Base-by-base conservation (phyloP, 2,113 vertebrate genomes). In the Numenius arquata region DNA sequence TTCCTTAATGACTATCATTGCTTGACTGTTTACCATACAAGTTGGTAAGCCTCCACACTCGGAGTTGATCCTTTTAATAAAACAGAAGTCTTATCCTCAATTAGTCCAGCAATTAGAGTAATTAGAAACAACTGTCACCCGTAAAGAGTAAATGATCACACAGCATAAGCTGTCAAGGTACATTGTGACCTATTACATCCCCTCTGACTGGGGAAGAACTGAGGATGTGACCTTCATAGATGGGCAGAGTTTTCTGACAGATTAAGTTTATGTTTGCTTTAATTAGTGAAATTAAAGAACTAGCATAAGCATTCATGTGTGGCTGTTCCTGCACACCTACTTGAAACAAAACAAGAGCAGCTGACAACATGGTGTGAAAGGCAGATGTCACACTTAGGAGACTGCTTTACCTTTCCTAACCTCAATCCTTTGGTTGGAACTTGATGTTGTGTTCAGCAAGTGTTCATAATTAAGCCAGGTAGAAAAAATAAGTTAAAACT, bases 61-160 rank as follows among this genome's bases (percentile, higher is more conserved):
- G 21, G 26, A 48, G n/a, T 7, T 85, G 50, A 56, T 50, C 17
- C 27, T 23, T 95, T 40, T 15, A 76, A 73, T 73, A 94, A 93
- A 89, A 26, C 36, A 87, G 27, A 55, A 92, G 15, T 20, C 53
- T 88, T 43, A 79, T 45, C n/a, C 53, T 73, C 84, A 91, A 65
- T 88, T 86, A 94, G 15, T 52, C 15, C 48, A 82, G 18, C 47
- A 93, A 84, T 95, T 88, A 93, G 20, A 82, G n/a, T 76, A 91
- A 91, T 74, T 77, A 47, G 4, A 78, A 84, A 78, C 63, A 93
- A 36, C 70, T 50, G 11, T 50, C 75, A 79, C 48, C 15, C 43
- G 36, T 55, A 40, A 84, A 22, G 32, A 85, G 40, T 67, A 58
- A 78, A 62, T 3, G 53, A 83, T 45, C 29, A 38, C 53, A 86